Conservation (phyloP, 2,797 vertebrate species). For the Semotilus atromaculatus region DNA sequence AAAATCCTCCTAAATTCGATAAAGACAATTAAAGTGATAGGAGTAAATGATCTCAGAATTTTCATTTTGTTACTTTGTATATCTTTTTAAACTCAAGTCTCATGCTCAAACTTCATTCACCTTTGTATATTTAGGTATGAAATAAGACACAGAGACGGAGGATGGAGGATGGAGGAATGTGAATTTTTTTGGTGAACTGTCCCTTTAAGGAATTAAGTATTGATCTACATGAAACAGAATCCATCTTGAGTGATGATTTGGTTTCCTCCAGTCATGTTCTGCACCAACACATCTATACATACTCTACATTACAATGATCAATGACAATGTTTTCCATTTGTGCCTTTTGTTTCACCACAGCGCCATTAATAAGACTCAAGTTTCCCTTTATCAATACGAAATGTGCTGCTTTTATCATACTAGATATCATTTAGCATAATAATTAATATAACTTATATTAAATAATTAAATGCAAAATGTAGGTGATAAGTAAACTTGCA, state of each 20-base stretch:
- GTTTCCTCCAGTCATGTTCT: constrained; percentile 9
- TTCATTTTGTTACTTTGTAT: too few species aligned
- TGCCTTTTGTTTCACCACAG: too few species aligned
- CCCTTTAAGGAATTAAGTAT: constrained; percentile 1
- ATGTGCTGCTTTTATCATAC: not conserved
- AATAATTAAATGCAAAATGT: not conserved
- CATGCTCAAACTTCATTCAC: too few species aligned
- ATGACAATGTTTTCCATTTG: constrained; percentile 4
- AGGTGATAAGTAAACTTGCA: not conserved
- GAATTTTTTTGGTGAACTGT: not conserved
- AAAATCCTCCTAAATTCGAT: too few species aligned
- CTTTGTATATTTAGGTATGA: not conserved
- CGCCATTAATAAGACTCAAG: not conserved
- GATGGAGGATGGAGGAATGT: not conserved
- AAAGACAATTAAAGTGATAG: too few species aligned
- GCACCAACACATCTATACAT: not conserved
- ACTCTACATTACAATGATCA: constrained; percentile 16
- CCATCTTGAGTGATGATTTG: not conserved
- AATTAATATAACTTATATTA: not conserved
- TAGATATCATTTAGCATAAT: not conserved
- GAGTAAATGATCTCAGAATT: too few species aligned
- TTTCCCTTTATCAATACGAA: not conserved
- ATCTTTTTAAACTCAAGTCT: not conserved
- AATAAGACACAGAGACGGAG: not conserved
- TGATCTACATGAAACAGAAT: constrained; percentile 9